Evolutionary conservation across 2,113 vertebrate species (phyloP).

Genomic region (Craseonycteris thonglongyai): DNA sequence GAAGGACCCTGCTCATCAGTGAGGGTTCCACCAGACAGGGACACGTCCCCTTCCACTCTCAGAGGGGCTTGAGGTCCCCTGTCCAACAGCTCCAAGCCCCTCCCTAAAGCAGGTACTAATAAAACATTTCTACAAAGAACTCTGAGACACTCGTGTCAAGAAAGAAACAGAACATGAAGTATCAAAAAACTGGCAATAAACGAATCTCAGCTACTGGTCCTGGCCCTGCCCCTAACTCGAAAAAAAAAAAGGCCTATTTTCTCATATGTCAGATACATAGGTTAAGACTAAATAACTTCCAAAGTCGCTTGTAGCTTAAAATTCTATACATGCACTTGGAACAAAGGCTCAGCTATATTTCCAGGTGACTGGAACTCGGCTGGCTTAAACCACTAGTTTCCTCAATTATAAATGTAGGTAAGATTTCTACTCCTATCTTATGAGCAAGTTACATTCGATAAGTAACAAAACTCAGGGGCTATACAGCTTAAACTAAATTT

Average conservation of each 20-base stretch:
- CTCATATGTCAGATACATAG: not conserved
- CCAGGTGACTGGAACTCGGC: not conserved
- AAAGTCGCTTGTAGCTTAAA: not conserved
- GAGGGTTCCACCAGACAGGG: not conserved
- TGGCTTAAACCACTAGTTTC: not conserved
- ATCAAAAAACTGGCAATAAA: not conserved
- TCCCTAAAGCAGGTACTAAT: not conserved
- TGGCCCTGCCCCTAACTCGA: not conserved
- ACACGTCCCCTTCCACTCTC: not conserved
- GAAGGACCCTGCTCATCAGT: accelerated
- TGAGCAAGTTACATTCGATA: not conserved
- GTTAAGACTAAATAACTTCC: not conserved
- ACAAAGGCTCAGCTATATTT: not conserved
- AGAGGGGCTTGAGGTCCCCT: not conserved
- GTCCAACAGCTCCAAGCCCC: not conserved
- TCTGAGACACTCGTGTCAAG: not conserved
- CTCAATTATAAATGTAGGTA: not conserved
- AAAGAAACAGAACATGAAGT: not conserved
- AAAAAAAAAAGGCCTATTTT: not conserved
- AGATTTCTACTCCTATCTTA: not conserved
- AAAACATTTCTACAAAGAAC: not conserved
- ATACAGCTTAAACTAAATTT: not conserved
- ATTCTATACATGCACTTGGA: not conserved
- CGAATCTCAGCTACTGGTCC: not conserved
- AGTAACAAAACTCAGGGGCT: not conserved